Percentiles rank a stretch among this genome's conserved stretches.
Conservation (phyloP, 2,888 invertebrate species). For the Dynastes tityus region DNA sequence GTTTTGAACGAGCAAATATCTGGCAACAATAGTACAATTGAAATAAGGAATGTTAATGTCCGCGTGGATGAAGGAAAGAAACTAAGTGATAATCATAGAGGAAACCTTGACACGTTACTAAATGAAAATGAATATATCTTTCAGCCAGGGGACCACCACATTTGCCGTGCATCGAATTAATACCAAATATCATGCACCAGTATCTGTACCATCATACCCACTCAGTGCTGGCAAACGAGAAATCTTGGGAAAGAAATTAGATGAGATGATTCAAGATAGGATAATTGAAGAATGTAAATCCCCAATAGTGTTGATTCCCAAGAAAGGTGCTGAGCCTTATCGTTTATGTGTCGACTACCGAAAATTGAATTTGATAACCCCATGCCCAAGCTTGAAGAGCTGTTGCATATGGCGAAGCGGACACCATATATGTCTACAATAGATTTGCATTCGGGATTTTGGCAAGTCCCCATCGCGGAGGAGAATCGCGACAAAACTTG, state of each 20-base stretch:
- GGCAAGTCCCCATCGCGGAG: conserved; percentile 62
- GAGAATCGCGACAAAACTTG: conserved; percentile 63
- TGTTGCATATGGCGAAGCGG: conserved; percentile 62
- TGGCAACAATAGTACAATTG: too few species aligned
- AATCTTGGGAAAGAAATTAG: conserved; percentile 59
- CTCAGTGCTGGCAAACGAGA: conserved; percentile 59
- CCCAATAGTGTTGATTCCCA: conserved; percentile 63
- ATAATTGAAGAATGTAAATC: conserved; percentile 66
- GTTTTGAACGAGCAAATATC: too few species aligned
- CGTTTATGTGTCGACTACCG: conserved; percentile 65
- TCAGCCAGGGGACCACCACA: background rate
- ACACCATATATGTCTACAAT: conserved; percentile 60
- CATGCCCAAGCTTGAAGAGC: conserved; percentile 61
- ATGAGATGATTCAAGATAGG: conserved; percentile 60
- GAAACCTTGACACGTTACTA: conserved; percentile 1
- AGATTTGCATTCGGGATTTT: conserved; percentile 65
- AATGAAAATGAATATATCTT: conserved; percentile 25
- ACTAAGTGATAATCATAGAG: too few species aligned
- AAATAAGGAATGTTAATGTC: too few species aligned
- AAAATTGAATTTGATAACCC: conserved; percentile 8
- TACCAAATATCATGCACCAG: conserved; percentile 55
- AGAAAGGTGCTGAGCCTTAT: conserved; percentile 61
- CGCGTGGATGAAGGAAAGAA: too few species aligned
- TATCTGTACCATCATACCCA: conserved; percentile 63
- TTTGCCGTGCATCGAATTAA: conserved; percentile 22